A percentile compares a stretch with the other conserved stretches of the same genome.
phyloP scores from a whole-genome alignment of 2,113 vertebrate genomes.

The Chamaea fasciata region DNA sequence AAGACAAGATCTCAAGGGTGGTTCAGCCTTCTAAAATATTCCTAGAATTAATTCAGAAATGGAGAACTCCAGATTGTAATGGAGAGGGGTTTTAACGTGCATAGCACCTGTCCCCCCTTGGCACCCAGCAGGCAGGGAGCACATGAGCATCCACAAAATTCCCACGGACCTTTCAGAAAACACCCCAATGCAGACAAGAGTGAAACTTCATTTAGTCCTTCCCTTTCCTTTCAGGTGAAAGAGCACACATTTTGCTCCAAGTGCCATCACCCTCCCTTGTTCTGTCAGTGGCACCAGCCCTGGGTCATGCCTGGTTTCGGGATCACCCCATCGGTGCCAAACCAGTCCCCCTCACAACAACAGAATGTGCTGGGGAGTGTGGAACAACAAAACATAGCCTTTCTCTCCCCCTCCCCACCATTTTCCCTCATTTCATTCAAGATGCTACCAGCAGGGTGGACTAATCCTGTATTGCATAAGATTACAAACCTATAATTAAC shows the following conservation, averaged over 20 bases:
- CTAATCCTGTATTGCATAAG: neutral
- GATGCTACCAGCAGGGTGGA: neutral
- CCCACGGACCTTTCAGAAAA: rapidly evolving
- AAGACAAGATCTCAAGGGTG: neutral
- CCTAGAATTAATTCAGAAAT: neutral
- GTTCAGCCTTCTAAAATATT: neutral
- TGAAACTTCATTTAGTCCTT: neutral
- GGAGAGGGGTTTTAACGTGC: neutral
- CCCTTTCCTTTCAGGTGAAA: neutral
- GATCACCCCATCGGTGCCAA: neutral
- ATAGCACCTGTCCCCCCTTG: neutral
- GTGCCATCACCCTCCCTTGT: neutral
- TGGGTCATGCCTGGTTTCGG: neutral
- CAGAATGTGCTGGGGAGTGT: neutral
- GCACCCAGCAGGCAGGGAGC: neutral
- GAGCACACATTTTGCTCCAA: neutral
- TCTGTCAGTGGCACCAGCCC: neutral
- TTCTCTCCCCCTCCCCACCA: rapidly evolving
- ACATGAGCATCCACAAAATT: neutral
- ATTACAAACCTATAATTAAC: neutral
- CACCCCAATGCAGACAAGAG: neutral
- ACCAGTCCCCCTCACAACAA: neutral
- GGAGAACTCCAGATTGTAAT: neutral
- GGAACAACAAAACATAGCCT: neutral
- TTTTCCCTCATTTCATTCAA: neutral